Base-by-base conservation (phyloP, 1,140 invertebrate species). In the Thalassaphorura encarpata region DNA sequence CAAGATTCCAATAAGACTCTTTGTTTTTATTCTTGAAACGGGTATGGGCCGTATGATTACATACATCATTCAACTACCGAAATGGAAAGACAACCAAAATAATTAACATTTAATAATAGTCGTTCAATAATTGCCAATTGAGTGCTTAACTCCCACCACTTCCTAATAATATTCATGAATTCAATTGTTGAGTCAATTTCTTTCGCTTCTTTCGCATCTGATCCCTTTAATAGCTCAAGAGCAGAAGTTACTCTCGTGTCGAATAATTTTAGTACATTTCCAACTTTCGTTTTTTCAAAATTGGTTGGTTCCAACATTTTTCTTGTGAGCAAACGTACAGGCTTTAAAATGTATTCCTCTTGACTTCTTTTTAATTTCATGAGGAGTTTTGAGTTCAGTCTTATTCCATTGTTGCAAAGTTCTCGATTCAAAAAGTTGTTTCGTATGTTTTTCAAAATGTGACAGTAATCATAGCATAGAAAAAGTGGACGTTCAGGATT, bases 371-470 rank as follows among this genome's bases (percentile, higher is more conserved):
- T 23, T 3, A 50, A 16, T 13, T 18, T 28, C 13, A 4, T 6
- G 3, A 50, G 6, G n/a, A 23, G 21, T 8, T 33, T 31, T n/a
- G 16, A 4, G 18, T 18, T n/a, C 6, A 50, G 29, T 23, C 15
- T 8, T 33, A n/a, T 18, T 4, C 27, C 31, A 5, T 6, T 3
- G 21, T 50, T 50, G 4, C 11, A 6, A 6, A 50, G 21, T 11
- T 18, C n/a, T 56, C 40, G 21, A n/a, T 36, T 36, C 6, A 58
- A 18, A 18, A 64, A 45, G 27, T 50, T 60, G 36, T 62, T 62
- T 16, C 60, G 18, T 2, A 64, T 24, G 19, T 52, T 52, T 52
- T 64, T 64, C 2, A 64, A 24, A 3, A 64, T 43, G 42, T 64
- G 62, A 33, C 56, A 56, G n/a, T 29, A 40, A 55, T 62, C 60